These are phyloP conservation scores for Amblyteles armatorius DNA, from an alignment of 2,888 invertebrate species.

Conservation along the genomic window DNA sequence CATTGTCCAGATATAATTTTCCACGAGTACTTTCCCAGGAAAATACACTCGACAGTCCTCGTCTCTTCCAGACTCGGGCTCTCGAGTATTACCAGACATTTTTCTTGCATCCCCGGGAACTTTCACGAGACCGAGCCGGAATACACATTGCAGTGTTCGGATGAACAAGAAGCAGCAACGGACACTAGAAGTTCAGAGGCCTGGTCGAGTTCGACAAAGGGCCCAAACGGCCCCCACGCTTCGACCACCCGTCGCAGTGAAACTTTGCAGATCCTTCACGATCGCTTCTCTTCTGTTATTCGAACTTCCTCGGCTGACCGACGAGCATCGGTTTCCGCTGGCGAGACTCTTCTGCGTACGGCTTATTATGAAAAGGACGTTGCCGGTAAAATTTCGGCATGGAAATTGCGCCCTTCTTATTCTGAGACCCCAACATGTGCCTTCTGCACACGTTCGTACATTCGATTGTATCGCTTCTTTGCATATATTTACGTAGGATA, in stretches of 20 bases:
- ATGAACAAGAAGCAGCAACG: slow-evolving; percentile 37
- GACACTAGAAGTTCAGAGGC: slow-evolving; percentile 56
- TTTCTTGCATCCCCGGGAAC: slow-evolving; percentile 44
- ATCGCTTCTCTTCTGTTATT: slow-evolving; percentile 43
- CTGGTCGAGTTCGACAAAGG: slow-evolving; percentile 61
- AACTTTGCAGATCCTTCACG: slow-evolving; percentile 59
- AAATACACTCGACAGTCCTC: slow-evolving; percentile 42
- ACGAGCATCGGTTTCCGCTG: slow-evolving; percentile 53
- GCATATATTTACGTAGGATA: background rate
- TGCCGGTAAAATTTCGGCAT: background rate
- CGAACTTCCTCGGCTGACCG: slow-evolving; percentile 37
- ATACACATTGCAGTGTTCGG: slow-evolving; percentile 23
- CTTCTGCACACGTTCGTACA: background rate
- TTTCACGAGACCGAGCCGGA: slow-evolving; percentile 31
- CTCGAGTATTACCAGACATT: slow-evolving; percentile 56
- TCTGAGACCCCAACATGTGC: background rate
- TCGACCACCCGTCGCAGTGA: slow-evolving; percentile 48
- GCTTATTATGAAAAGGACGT: background rate
- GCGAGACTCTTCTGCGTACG: background rate
- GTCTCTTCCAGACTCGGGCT: slow-evolving; percentile 28
- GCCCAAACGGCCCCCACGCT: slow-evolving; percentile 8
- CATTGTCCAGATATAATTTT: slow-evolving; percentile 33
- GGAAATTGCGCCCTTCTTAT: background rate
- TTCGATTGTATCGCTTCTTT: background rate
- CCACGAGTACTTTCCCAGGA: slow-evolving; percentile 30